These are phyloP conservation scores for Cylindroiulus punctatus DNA, from an alignment of 2,888 invertebrate genomes.

Conservation along the genomic window DNA sequence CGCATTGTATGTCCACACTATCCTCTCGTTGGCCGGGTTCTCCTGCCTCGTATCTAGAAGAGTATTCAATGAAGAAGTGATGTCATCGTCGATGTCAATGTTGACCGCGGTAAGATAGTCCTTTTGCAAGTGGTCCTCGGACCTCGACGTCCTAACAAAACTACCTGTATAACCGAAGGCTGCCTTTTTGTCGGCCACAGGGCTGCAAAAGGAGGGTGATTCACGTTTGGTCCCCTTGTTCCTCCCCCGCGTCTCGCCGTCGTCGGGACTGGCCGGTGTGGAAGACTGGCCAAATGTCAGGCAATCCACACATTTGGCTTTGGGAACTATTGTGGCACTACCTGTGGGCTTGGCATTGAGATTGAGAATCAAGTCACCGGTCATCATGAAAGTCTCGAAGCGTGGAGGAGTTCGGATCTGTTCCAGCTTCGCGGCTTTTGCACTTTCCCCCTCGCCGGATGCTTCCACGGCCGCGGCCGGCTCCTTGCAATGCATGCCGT, in stretches of 20 bases:
- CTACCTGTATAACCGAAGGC: slow-evolving; percentile 66
- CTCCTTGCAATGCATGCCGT: slow-evolving; percentile 55
- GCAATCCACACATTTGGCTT: slow-evolving; percentile 58
- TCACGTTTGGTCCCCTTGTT: slow-evolving; percentile 57
- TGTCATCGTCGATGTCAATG: slow-evolving; percentile 91
- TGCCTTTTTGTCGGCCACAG: slow-evolving; percentile 60
- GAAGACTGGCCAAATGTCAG: slow-evolving; percentile 58
- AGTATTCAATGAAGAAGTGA: slow-evolving; percentile 92
- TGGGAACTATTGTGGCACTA: slow-evolving; percentile 54
- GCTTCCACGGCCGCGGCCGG: slow-evolving; percentile 46
- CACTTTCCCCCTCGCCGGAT: slow-evolving; percentile 51
- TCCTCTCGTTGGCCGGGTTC: slow-evolving; percentile 72
- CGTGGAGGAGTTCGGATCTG: slow-evolving; percentile 58
- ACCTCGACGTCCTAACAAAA: slow-evolving; percentile 86
- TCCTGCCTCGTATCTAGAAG: slow-evolving; percentile 77
- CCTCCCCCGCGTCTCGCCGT: slow-evolving; percentile 36
- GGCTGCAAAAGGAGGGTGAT: slow-evolving; percentile 59
- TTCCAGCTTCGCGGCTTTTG: slow-evolving; percentile 54
- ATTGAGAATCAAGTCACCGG: slow-evolving; percentile 94
- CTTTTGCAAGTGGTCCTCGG: slow-evolving; percentile 90
- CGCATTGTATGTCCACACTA: slow-evolving; percentile 92
- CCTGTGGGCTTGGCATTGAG: slow-evolving; percentile 66
- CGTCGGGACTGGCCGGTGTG: slow-evolving; percentile 55
- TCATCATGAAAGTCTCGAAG: slow-evolving; percentile 97
- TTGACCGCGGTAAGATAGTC: slow-evolving; percentile 85